Percentiles rank a stretch among this genome's conserved stretches.
Conservation (phyloP, 2,797 vertebrate genomes). For the Neoniphon sammara region DNA sequence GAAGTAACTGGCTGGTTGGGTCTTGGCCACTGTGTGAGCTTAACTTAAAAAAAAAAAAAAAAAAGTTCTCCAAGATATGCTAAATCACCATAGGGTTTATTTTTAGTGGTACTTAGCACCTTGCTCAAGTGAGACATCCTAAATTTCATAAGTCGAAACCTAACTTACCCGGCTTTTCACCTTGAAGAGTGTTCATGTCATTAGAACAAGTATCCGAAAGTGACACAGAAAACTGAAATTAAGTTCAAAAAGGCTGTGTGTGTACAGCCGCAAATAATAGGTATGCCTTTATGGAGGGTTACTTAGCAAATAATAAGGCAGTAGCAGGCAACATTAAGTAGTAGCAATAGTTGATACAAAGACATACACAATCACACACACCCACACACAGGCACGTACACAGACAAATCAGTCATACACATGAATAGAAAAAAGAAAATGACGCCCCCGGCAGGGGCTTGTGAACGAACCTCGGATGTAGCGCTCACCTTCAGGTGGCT, state of each 20-base stretch:
- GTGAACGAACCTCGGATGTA: slow-evolving; percentile 79
- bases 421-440: slow-evolving; percentile 77
- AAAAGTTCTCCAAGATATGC: neutral
- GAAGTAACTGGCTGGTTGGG: slow-evolving; percentile 3
- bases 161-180: slow-evolving; percentile 52
- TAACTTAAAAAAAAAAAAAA: neutral
- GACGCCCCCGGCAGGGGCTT: slow-evolving; percentile 74
- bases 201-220: slow-evolving; percentile 26
- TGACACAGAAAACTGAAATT: slow-evolving; percentile 52
- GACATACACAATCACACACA: slow-evolving; percentile 37
- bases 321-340: slow-evolving; percentile 64
- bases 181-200: slow-evolving; percentile 36
- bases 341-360: slow-evolving; percentile 49
- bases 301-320: slow-evolving; percentile 78
- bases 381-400: neutral
- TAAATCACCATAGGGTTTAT: slow-evolving; percentile 16
- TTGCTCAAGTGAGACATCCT: slow-evolving; percentile 6
- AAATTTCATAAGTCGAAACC: slow-evolving; percentile 13
- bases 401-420: slow-evolving; percentile 42
- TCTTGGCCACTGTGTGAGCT: slow-evolving; percentile 13
- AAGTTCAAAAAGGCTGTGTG: slow-evolving; percentile 64
- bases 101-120: neutral
- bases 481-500: slow-evolving; percentile 87
- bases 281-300: slow-evolving; percentile 77
- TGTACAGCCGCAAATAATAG: slow-evolving; percentile 74